Evolutionary conservation across 2,797 vertebrate genomes (phyloP).

Genomic region (Sciaenops ocellatus): DNA sequence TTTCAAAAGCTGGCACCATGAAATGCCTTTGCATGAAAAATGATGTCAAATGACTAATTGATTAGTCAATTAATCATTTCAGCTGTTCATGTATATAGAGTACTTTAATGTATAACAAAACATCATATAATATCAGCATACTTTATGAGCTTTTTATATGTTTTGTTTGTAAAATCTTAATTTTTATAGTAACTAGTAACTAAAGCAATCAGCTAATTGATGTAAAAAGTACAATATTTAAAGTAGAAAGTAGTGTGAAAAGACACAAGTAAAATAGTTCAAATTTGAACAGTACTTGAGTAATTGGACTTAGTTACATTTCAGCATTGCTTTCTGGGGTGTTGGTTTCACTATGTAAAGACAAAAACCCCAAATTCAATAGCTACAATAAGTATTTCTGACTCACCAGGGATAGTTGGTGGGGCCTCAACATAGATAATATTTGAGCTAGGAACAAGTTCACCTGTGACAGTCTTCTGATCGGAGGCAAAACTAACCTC

Average conservation of each 20-base stretch:
- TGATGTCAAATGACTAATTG: too few species aligned
- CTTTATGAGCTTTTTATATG: too few species aligned
- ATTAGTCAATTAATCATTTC: background rate
- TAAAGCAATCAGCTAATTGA: too few species aligned
- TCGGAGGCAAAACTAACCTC: background rate
- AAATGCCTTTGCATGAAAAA: background rate
- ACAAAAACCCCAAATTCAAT: background rate
- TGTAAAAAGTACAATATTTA: too few species aligned
- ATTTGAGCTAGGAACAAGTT: fast-evolving
- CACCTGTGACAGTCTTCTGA: background rate
- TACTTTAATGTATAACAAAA: too few species aligned
- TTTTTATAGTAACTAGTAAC: too few species aligned
- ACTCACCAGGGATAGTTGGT: slow-evolving; percentile 67
- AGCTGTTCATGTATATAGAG: background rate
- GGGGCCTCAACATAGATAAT: slow-evolving; percentile 63
- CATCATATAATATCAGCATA: too few species aligned
- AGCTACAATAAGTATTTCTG: background rate
- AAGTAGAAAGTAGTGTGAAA: too few species aligned
- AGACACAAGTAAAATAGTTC: too few species aligned
- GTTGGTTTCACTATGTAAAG: background rate
- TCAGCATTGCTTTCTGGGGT: background rate
- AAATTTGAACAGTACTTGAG: too few species aligned
- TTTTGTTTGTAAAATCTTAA: too few species aligned
- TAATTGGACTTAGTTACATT: too few species aligned
- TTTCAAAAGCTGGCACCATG: background rate